Conservation (phyloP, 2,113 vertebrate species). For the Mobula birostris region DNA sequence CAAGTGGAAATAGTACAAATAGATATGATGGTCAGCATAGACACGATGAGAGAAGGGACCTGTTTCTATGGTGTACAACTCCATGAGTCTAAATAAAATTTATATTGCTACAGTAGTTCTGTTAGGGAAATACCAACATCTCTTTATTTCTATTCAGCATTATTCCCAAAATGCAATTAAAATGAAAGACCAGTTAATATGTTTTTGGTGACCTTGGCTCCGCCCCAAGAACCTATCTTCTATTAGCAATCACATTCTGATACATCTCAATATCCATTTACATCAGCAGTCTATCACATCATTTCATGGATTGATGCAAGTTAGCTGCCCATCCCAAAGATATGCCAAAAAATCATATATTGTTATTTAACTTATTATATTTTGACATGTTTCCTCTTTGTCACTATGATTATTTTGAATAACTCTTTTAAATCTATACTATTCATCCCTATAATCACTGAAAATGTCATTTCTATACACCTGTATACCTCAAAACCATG, state of each 20-base stretch:
- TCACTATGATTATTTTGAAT: not conserved
- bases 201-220: not conserved
- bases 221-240: not conserved
- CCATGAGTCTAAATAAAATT: not conserved
- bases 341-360: not conserved
- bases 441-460: not conserved
- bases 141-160: not conserved
- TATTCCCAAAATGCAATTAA: not conserved
- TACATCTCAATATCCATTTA: not conserved
- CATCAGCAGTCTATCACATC: not conserved
- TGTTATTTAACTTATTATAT: not conserved
- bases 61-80: too few species aligned
- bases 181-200: not conserved
- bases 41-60: too few species aligned
- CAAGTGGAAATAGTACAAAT: too few species aligned
- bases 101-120: not conserved
- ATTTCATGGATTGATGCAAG: not conserved
- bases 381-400: not conserved
- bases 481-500: not conserved
- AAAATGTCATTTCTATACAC: not conserved
- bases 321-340: not conserved
- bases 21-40: too few species aligned
- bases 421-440: not conserved
- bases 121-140: not conserved
- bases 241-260: not conserved